phyloP scores from a whole-genome alignment of 2,888 invertebrate species.

The Pammene aurita region DNA sequence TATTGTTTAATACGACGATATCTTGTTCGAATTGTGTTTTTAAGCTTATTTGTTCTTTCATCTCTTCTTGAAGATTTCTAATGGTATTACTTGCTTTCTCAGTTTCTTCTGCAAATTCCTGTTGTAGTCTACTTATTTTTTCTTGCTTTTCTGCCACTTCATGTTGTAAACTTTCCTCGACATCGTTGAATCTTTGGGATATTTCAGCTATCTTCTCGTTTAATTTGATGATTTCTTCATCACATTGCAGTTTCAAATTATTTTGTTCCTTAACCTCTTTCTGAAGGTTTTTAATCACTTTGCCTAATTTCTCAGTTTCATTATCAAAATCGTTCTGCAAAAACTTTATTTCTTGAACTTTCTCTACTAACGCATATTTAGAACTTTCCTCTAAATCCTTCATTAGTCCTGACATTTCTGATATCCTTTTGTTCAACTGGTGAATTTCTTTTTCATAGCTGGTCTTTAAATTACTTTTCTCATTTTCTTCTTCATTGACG shows the following conservation, averaged over 20 bases:
- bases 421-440: not conserved
- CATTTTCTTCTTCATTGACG: conserved; percentile 69
- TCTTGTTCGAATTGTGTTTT: conserved; percentile 54
- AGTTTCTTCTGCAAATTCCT: conserved; percentile 66
- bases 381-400: conserved; percentile 8
- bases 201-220: not conserved
- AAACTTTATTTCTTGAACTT: conserved; percentile 7
- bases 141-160: conserved; percentile 44
- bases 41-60: not conserved
- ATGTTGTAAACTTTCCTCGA: not conserved
- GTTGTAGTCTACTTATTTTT: conserved; percentile 67
- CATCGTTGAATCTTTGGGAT: not conserved
- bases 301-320: conserved; percentile 2
- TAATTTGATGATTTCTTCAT: conserved; percentile 3
- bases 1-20: conserved; percentile 61
- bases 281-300: not conserved
- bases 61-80: conserved; percentile 36
- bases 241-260: not conserved
- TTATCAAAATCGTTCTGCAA: conserved; percentile 4
- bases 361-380: conserved; percentile 1
- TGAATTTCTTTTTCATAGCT: conserved; percentile 62
- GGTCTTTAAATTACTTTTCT: conserved; percentile 60
- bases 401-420: conserved; percentile 8
- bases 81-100: conserved; percentile 62
- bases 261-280: not conserved